Conservation (phyloP, 2,797 vertebrate genomes). For the Diceros bicornis region DNA sequence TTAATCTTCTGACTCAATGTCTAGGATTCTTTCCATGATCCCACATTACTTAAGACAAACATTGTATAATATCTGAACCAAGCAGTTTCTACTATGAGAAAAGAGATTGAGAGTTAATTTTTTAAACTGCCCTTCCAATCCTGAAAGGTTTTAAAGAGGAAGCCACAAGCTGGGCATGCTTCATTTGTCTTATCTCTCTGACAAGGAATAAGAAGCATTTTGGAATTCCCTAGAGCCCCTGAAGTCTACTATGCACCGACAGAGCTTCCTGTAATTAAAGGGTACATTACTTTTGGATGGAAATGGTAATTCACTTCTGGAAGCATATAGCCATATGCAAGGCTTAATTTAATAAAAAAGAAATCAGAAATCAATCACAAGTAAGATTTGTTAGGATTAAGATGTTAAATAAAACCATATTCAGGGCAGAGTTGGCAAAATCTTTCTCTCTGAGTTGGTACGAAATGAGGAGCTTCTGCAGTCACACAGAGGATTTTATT, state of each 20-base stretch:
- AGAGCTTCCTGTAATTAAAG: conserved; percentile 84
- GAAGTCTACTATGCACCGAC: conserved; percentile 41
- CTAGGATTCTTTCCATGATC: not conserved
- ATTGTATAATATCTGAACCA: conserved; percentile 7
- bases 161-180: conserved; percentile 55
- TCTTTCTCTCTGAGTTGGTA: conserved; percentile 15
- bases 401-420: conserved; percentile 60
- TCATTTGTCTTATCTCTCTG: conserved; percentile 81
- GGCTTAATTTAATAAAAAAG: conserved; percentile 79
- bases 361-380: conserved; percentile 74
- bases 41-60: not conserved
- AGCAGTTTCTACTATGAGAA: conserved; percentile 36
- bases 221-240: conserved; percentile 75
- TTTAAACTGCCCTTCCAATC: conserved; percentile 64
- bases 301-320: conserved; percentile 56
- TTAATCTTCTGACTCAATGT: conserved; percentile 45
- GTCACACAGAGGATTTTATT: conserved; percentile 31
- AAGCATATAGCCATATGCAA: conserved; percentile 32
- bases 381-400: conserved; percentile 79
- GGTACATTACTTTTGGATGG: conserved; percentile 53
- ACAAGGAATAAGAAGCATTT: conserved; percentile 69
- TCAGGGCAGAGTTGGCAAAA: conserved; percentile 55
- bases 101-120: conserved; percentile 61
- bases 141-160: conserved; percentile 72
- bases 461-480: not conserved